Percentiles rank a stretch among this genome's conserved stretches.
These are phyloP conservation scores for Pachycephus smyrnensis DNA, from an alignment of 2,888 invertebrate species.

Conservation along the genomic window DNA sequence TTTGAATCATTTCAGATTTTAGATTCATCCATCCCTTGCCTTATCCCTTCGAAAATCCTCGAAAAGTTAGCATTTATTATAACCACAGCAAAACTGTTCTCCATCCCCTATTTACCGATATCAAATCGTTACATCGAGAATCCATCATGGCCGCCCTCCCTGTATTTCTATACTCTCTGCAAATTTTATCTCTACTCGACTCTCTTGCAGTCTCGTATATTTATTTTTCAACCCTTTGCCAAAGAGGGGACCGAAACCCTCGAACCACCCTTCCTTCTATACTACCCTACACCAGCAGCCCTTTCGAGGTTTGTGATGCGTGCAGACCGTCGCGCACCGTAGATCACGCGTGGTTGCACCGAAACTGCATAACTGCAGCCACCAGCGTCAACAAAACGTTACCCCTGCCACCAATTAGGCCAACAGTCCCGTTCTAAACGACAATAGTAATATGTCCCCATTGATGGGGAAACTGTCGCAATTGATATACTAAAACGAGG, in stretches of 20 bases:
- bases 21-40: constrained; percentile 9
- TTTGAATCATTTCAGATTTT: constrained; percentile 22
- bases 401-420: constrained; percentile 56
- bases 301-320: constrained; percentile 62
- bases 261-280: background rate
- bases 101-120: background rate
- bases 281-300: constrained; percentile 21
- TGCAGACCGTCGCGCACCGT: constrained; percentile 58
- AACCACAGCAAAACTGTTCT: background rate
- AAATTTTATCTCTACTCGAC: background rate
- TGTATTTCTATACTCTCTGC: background rate
- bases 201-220: background rate
- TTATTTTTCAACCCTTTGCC: background rate
- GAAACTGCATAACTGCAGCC: constrained; percentile 53
- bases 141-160: background rate
- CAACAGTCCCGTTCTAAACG: constrained; percentile 53
- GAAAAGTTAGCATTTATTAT: background rate
- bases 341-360: constrained; percentile 61
- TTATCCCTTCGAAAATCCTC: background rate
- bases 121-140: background rate
- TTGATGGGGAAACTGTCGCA: background rate
- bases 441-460: constrained; percentile 50
- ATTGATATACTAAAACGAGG: background rate
- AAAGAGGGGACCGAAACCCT: background rate
- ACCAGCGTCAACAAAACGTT: constrained; percentile 52